phyloP scores from a whole-genome alignment of 2,888 invertebrate species.

The Calliphora vomitoria region DNA sequence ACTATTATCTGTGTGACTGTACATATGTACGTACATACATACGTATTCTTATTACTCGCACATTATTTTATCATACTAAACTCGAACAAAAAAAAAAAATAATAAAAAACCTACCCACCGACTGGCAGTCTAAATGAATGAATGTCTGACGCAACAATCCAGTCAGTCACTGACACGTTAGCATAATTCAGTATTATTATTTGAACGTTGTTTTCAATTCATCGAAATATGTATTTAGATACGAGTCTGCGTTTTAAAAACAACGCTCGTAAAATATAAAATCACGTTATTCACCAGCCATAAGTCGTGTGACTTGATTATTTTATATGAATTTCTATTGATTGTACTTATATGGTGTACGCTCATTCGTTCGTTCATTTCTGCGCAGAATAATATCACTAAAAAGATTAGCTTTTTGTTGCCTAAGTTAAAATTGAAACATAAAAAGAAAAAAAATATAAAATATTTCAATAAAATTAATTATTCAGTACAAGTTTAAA shows the following conservation, averaged over 20 bases:
- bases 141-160: slow-evolving; percentile 9
- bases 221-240: neutral
- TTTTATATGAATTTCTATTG: slow-evolving; percentile 19
- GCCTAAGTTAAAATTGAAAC: neutral
- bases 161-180: slow-evolving; percentile 33
- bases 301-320: slow-evolving; percentile 35
- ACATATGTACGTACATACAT: too few relatives aligned
- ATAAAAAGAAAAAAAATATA: neutral
- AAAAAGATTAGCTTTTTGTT: neutral
- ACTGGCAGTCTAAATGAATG: neutral
- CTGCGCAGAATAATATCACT: slow-evolving; percentile 6
- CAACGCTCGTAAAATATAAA: neutral
- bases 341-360: neutral
- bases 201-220: neutral
- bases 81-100: too few relatives aligned
- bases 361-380: neutral
- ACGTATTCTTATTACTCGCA: too few relatives aligned
- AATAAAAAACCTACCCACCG: neutral
- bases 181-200: slow-evolving; percentile 3
- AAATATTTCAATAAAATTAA: neutral
- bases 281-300: slow-evolving; percentile 29
- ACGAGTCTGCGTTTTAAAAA: neutral
- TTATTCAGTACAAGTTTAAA: neutral
- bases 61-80: neutral
- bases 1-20: too few relatives aligned